A percentile compares a stretch with the other conserved stretches of the same genome.
These are phyloP conservation scores for Formica aserva DNA, from an alignment of 2,888 invertebrate species.

Conservation along the genomic window DNA sequence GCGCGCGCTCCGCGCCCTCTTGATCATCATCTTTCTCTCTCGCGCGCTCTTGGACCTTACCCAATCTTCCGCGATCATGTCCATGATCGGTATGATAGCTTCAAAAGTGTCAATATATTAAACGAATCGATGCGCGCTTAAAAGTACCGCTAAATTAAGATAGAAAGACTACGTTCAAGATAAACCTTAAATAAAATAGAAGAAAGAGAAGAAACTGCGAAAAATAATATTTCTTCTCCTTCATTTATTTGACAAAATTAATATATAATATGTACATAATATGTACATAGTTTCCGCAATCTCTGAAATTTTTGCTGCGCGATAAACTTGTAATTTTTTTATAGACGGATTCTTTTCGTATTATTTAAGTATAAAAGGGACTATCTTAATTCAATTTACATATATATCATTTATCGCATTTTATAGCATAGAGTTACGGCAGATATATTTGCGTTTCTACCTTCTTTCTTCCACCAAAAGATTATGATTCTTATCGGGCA, in stretches of 20 bases:
- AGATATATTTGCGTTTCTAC: constrained; percentile 39
- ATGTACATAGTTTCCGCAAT: not conserved
- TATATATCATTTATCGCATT: not conserved
- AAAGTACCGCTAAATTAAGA: not conserved
- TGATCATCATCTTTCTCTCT: constrained; percentile 52
- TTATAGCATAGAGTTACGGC: no score
- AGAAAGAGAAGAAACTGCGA: not conserved
- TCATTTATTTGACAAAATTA: no score
- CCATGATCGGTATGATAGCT: constrained; percentile 46
- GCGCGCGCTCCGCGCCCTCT: not conserved
- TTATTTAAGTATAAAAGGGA: not conserved
- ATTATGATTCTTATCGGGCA: constrained; percentile 30
- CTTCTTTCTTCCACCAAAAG: constrained; percentile 40
- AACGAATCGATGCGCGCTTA: not conserved
- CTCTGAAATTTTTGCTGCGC: not conserved
- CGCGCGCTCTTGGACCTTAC: constrained; percentile 1
- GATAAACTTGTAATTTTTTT: not conserved
- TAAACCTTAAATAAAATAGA: not conserved
- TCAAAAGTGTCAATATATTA: not conserved
- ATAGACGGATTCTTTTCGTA: not conserved
- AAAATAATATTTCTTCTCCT: no score
- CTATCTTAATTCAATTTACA: not conserved
- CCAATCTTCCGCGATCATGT: constrained; percentile 60
- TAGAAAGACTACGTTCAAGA: not conserved
- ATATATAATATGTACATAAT: not conserved